Percentiles rank a stretch among this genome's conserved stretches.
phyloP scores from a whole-genome alignment of 2,797 vertebrate species.

The Pempheris klunzingeri region DNA sequence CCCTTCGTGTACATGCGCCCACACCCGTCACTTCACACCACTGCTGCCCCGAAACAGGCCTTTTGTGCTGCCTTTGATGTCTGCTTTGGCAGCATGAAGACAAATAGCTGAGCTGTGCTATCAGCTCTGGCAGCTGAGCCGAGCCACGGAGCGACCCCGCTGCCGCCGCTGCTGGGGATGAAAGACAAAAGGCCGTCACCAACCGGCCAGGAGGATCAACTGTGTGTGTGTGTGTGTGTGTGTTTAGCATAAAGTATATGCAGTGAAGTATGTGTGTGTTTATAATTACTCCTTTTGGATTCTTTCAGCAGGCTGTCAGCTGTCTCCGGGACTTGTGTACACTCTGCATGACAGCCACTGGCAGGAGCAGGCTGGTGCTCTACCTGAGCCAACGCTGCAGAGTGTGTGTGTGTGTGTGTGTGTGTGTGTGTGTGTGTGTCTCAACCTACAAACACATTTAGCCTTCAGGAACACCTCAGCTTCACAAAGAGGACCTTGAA shows the following conservation, averaged over 20 bases:
- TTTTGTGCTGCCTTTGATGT: conserved; percentile 49
- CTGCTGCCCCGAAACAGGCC: conserved; percentile 36
- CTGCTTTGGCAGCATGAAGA: conserved; percentile 50
- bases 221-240: conserved; percentile 29
- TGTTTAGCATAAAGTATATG: conserved; percentile 13
- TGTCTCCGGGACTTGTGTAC: conserved; percentile 45
- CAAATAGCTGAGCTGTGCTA: conserved; percentile 49
- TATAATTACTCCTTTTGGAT: conserved; percentile 56
- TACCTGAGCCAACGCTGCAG: conserved; percentile 39
- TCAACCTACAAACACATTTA: conserved; percentile 25
- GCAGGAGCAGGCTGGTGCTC: conserved; percentile 30
- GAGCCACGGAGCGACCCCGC: background rate
- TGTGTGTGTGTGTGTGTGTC: background rate
- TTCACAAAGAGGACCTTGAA: conserved; percentile 32
- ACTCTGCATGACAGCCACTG: conserved; percentile 50
- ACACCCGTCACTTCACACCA: conserved; percentile 28
- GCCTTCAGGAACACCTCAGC: conserved; percentile 11
- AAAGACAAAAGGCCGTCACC: conserved; percentile 54
- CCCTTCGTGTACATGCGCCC: background rate
- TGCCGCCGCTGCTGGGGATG: conserved; percentile 20
- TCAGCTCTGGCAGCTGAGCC: conserved; percentile 50
- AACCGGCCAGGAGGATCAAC: conserved; percentile 25
- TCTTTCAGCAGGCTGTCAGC: conserved; percentile 58
- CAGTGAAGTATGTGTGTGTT: conserved; percentile 45
- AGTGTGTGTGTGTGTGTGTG: conserved; percentile 10